Evolutionary conservation across 1,140 invertebrate genomes (phyloP), one percentile per base, ranked within the genome.

Genomic region (Tigriopus japonicus): DNA sequence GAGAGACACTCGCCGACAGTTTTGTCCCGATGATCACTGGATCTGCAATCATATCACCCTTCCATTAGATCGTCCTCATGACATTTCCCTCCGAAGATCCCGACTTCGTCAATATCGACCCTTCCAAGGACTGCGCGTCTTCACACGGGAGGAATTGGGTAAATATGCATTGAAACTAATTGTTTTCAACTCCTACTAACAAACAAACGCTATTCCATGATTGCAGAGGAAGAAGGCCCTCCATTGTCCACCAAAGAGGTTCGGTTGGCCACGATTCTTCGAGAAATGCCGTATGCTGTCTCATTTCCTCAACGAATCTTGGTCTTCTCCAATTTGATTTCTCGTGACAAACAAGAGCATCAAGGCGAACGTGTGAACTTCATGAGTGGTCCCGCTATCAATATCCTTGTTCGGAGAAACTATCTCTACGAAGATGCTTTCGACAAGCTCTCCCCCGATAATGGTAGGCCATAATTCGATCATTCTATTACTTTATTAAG

Each of bases 391-490:
- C 80, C 83, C 0, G 77, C 78, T 21, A 87, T 91, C 59, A 78
- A 81, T 64, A 78, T 95, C 1, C 80, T 81, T 15, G 85, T 96
- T 1, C 75, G 93, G 53, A 76, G 94, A 59, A 87, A 86, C 66
- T 91, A 93, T 74, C 75, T 98, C 0, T 98, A 98, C 71, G 94
- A 98, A 74, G 94, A 98, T 75, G 89, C 93, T 0, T 96, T 91
- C 72, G 89, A 93, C 28, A 93, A 93, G 71, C 72, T 97, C 0
- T 88, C 88, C 6, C 78, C 78, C 1, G 85, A 90, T 66, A 96
- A 93, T 76, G 85, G 85, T 85, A 72, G 69, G 68, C 63, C 9
- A 42, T 13, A n/a, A 35, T 35, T 35, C 3, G 28, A 35, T 35
- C 3, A 35, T 35, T 35, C 3, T n/a, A n/a, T n/a, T n/a, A n/a